A percentile compares a stretch with the other conserved stretches of the same genome.
These are phyloP conservation scores for Meloidogyne floridensis DNA, from an alignment of 1,140 invertebrate genomes.

Conservation along the genomic window DNA sequence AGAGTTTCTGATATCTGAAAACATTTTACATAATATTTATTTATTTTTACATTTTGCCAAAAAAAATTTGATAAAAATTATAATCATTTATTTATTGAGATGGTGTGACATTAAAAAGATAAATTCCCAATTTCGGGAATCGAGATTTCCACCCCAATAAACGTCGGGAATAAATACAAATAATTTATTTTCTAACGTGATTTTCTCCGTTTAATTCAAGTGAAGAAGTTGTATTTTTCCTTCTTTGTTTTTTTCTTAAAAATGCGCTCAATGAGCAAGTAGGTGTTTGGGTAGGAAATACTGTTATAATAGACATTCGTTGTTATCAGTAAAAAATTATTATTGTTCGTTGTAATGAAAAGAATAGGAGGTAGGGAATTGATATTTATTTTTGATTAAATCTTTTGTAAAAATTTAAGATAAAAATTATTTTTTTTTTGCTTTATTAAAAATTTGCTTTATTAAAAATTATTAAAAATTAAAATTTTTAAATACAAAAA, in stretches of 20 bases:
- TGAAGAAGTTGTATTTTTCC: conserved; percentile 4
- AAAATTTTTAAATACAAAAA: too few species aligned
- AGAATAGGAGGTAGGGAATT: background rate
- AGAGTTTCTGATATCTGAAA: background rate
- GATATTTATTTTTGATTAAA: background rate
- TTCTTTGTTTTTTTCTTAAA: conserved; percentile 3
- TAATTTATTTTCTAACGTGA: background rate
- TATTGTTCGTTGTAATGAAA: background rate
- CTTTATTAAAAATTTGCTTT: too few species aligned
- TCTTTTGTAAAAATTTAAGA: background rate
- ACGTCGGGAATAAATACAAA: too few species aligned
- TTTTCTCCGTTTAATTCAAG: background rate
- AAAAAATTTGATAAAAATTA: background rate
- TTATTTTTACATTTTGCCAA: background rate
- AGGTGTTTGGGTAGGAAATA: background rate
- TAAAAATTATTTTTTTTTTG: too few species aligned
- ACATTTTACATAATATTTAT: background rate
- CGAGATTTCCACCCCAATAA: too few species aligned
- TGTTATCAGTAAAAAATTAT: background rate
- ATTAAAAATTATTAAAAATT: too few species aligned
- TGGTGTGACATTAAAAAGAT: too few species aligned
- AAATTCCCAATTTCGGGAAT: too few species aligned
- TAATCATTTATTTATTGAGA: too few species aligned
- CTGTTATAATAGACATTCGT: conserved; percentile 5
- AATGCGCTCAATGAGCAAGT: conserved; percentile 8